Evolutionary conservation across 2,888 invertebrate genomes (phyloP).

Genomic region (Adineta ricciae): DNA sequence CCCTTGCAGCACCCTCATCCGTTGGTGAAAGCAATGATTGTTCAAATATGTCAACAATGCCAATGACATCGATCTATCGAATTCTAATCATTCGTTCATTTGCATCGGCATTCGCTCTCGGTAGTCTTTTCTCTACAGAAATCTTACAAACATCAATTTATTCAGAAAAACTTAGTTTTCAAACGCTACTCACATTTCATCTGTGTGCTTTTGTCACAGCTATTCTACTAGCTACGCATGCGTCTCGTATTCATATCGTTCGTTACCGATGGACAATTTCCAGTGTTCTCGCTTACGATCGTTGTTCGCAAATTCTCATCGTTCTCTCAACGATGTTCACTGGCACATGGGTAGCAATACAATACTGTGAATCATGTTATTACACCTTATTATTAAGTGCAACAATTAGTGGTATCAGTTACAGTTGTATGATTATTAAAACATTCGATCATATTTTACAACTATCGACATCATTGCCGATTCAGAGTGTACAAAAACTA

Average conservation of each 20-base stretch:
- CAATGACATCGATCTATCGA: background rate
- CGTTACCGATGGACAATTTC: background rate
- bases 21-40: background rate
- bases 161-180: background rate
- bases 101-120: background rate
- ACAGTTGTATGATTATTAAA: conserved; percentile 6
- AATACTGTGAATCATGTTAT: background rate
- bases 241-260: background rate
- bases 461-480: background rate
- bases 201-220: background rate
- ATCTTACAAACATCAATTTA: conserved; percentile 8
- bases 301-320: background rate
- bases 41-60: background rate
- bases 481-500: background rate
- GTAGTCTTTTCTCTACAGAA: conserved; percentile 4
- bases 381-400: background rate
- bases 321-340: background rate
- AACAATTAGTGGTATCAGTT: background rate
- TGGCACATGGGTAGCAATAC: background rate
- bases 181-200: background rate
- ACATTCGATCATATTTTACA: conserved; percentile 13
- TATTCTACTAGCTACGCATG: background rate
- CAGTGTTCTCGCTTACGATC: background rate
- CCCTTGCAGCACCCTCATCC: background rate
- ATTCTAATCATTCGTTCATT: background rate